Evolutionary conservation across 2,888 invertebrate genomes (phyloP).

Genomic region (Phaonia tiefii): DNA sequence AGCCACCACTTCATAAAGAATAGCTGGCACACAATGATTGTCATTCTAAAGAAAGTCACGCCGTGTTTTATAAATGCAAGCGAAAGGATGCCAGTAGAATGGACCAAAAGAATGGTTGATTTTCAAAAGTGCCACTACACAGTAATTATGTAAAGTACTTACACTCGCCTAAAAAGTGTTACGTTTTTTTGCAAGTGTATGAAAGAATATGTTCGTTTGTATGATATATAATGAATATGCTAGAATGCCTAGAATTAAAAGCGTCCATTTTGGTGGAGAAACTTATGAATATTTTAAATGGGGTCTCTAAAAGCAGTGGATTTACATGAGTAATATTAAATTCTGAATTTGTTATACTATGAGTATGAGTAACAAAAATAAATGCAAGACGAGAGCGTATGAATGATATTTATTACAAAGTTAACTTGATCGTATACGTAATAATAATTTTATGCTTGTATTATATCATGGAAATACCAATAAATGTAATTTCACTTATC

Average conservation of each 20-base stretch:
- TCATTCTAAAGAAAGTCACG: neutral
- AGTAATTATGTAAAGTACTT: conserved; percentile 59
- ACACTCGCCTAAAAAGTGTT: neutral
- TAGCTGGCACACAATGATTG: neutral
- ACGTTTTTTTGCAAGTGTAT: neutral
- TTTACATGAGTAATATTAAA: neutral
- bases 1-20: neutral
- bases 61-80: neutral
- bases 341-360: neutral
- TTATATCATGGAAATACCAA: too few species aligned
- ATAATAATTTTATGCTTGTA: too few species aligned
- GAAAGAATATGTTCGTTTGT: neutral
- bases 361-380: neutral
- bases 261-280: neutral
- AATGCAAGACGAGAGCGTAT: neutral
- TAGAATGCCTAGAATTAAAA: neutral
- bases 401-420: neutral
- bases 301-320: neutral
- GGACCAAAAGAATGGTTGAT: conserved; percentile 32
- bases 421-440: too few species aligned
- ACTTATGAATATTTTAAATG: conserved; percentile 4
- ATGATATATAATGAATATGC: neutral
- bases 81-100: conserved; percentile 12
- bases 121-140: conserved; percentile 51
- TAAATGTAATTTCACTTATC: too few species aligned